These are phyloP conservation scores for Parapsyche elsis DNA, from an alignment of 1,140 invertebrate species.

Conservation along the genomic window DNA sequence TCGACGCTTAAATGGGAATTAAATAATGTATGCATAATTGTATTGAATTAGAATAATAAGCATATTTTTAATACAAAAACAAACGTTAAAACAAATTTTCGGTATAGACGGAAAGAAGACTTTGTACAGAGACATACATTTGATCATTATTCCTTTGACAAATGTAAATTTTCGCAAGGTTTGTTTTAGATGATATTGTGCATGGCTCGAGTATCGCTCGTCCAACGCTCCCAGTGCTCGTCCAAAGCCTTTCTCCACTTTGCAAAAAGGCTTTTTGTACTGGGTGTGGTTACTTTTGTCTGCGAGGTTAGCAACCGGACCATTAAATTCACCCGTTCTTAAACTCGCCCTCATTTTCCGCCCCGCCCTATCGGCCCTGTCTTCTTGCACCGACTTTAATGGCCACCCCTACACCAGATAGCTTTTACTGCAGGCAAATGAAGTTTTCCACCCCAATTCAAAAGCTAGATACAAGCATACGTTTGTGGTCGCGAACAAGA, in stretches of 20 bases:
- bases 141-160: not conserved
- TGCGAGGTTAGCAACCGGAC: not conserved
- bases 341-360: conserved; percentile 24
- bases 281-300: conserved; percentile 3
- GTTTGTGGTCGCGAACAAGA: too few relatives aligned
- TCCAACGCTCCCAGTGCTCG: too few relatives aligned
- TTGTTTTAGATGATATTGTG: too few relatives aligned
- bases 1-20: too few relatives aligned
- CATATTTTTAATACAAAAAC: not conserved
- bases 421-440: conserved; percentile 34
- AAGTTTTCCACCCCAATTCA: conserved; percentile 18
- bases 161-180: not conserved
- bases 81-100: too few relatives aligned
- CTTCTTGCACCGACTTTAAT: conserved; percentile 19
- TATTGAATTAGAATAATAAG: too few relatives aligned
- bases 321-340: conserved; percentile 38
- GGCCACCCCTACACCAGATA: conserved; percentile 22
- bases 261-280: not conserved
- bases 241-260: not conserved
- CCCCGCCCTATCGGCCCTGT: not conserved
- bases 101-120: too few relatives aligned
- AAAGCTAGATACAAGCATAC: not conserved
- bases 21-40: too few relatives aligned
- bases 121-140: not conserved
- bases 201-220: too few relatives aligned